Percentiles rank a stretch among this genome's conserved stretches.
These are phyloP conservation scores for Smittia aterrima DNA, from an alignment of 2,888 invertebrate species.

Conservation along the genomic window DNA sequence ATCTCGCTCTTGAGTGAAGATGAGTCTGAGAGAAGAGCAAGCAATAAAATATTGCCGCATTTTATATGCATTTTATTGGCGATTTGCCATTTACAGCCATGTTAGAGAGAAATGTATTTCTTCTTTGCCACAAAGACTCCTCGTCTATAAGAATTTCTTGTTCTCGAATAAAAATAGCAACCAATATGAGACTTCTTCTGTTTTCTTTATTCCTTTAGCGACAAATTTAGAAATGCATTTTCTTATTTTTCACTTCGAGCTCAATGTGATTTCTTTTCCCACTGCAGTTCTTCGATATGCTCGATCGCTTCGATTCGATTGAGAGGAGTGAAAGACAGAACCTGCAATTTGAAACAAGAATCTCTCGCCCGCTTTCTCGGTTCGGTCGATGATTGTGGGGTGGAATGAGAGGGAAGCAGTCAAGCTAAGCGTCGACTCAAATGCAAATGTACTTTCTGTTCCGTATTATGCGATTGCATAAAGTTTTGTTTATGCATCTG, in stretches of 20 bases:
- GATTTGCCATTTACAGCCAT: constrained; percentile 43
- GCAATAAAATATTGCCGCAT: constrained; percentile 41
- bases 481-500: neutral
- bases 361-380: too few species aligned
- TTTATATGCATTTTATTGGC: constrained; percentile 43
- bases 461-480: neutral
- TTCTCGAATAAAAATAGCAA: constrained; percentile 9
- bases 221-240: constrained; percentile 32
- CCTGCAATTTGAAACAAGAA: neutral
- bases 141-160: constrained; percentile 8
- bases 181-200: neutral
- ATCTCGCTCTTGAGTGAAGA: neutral
- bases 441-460: neutral
- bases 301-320: neutral
- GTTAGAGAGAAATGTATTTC: constrained; percentile 9
- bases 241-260: constrained; percentile 1
- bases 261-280: neutral
- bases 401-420: neutral
- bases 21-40: constrained; percentile 14
- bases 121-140: neutral
- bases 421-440: neutral
- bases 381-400: too few species aligned
- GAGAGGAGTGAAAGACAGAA: neutral
- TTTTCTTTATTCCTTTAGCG: neutral
- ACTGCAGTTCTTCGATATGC: neutral